phyloP scores from a whole-genome alignment of 1,140 invertebrate species.

The Drosophila micromelanica region DNA sequence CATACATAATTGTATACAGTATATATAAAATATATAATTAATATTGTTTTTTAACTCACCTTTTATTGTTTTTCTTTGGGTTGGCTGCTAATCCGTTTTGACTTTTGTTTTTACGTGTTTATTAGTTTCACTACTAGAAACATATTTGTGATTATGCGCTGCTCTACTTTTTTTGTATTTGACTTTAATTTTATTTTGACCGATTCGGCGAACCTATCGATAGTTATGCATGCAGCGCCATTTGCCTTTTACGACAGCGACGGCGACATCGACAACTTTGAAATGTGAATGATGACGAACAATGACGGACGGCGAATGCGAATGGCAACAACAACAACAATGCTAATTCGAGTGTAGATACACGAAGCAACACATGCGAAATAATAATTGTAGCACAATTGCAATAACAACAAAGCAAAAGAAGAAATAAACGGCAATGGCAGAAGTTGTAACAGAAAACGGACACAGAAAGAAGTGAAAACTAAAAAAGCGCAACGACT shows the following conservation, averaged over 20 bases:
- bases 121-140: slow-evolving; percentile 13
- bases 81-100: slow-evolving; percentile 42
- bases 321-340: slow-evolving; percentile 64
- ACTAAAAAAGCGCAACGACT: slow-evolving; percentile 68
- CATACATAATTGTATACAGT: neutral
- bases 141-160: slow-evolving; percentile 22
- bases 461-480: slow-evolving; percentile 32
- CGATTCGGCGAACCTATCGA: slow-evolving; percentile 63
- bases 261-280: slow-evolving; percentile 41
- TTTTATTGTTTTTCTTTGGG: slow-evolving; percentile 7
- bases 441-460: slow-evolving; percentile 39
- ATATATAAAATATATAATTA: slow-evolving; percentile 5
- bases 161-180: slow-evolving; percentile 5
- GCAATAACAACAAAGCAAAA: slow-evolving; percentile 33
- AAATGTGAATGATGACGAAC: slow-evolving; percentile 53
- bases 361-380: slow-evolving; percentile 66
- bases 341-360: slow-evolving; percentile 80
- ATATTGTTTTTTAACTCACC: slow-evolving; percentile 31
- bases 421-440: slow-evolving; percentile 34
- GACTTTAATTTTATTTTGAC: slow-evolving; percentile 10
- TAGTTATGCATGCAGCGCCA: slow-evolving; percentile 61
- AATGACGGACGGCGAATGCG: slow-evolving; percentile 64
- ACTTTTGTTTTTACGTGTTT: slow-evolving; percentile 19
- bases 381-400: slow-evolving; percentile 80
- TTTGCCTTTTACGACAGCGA: slow-evolving; percentile 48